Evolutionary conservation across 1,140 invertebrate species (phyloP), one percentile per base, ranked within the genome.

Genomic region (Lineus longissimus): DNA sequence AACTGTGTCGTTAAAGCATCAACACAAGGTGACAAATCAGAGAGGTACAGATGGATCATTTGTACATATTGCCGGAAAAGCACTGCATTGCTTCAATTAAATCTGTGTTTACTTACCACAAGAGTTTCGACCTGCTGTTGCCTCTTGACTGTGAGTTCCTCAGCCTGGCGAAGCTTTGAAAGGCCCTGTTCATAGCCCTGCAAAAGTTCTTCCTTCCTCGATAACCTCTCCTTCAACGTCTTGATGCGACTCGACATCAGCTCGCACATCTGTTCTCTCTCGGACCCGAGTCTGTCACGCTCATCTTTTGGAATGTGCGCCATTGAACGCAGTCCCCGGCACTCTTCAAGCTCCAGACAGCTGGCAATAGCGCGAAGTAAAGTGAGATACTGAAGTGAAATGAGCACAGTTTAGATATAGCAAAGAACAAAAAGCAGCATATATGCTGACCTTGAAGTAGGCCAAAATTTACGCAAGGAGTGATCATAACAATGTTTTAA

Each of bases 161-260:
- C 73, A 51, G 77, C 73, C 73, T 79, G 76, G 59, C 77, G 71
- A 23, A 82, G 65, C 61, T 78, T 81, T 13, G 74, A 73, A 22
- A 82, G 63, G 66, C 81, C 79, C 61, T 63, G 65, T 59, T 82
- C 81, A 67, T 82, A 82, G 23, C 74, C 76, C 45, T 77, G 71
- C 15, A 82, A 59, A 9, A 82, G 61, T 29, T 79, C 73, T 59
- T 81, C 78, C 59, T 82, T 82, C 45, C 79, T 64, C n/a, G 61
- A 45, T n/a, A 80, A 71, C 58, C 72, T 68, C 45, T 81, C 79
- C 55, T 70, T 70, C 56, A 79, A 61, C 11, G 73, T 59, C 62
- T 74, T 70, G 33, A 80, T 72, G 27, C 69, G 65, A 33, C 66
- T 70, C 7, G 71, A 64, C 43, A 81, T 55, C 11, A 70, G 43